Conservation (phyloP, 2,888 invertebrate species). For the Morpho achilles region DNA sequence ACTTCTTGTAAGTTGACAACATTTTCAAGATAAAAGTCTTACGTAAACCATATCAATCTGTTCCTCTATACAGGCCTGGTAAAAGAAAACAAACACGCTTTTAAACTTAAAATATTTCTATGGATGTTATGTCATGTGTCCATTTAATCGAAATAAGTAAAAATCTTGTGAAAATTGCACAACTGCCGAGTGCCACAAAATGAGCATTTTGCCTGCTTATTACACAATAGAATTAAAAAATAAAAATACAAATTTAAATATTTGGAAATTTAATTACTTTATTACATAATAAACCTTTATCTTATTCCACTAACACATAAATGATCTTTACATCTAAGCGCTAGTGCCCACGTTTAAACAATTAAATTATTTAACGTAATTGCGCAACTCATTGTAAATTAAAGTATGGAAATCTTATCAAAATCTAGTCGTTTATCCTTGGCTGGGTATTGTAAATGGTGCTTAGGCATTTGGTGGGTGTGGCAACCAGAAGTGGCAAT, state of each 20-base stretch:
- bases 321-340: constrained; percentile 8
- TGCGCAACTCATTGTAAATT: constrained; percentile 9
- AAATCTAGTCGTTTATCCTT: constrained; percentile 26
- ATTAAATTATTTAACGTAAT: constrained; percentile 11
- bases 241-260: not conserved
- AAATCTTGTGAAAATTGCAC: too few species aligned
- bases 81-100: too few species aligned
- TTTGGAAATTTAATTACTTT: not conserved
- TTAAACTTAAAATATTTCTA: too few species aligned
- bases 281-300: constrained; percentile 6
- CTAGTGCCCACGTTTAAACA: constrained; percentile 5
- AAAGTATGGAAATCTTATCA: constrained; percentile 23
- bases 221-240: too few species aligned
- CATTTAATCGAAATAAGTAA: too few species aligned
- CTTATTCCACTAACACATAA: constrained; percentile 4
- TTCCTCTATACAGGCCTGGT: too few species aligned
- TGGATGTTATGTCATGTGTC: too few species aligned
- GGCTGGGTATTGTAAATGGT: constrained; percentile 22
- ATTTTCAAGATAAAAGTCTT: too few species aligned
- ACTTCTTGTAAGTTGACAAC: too few species aligned
- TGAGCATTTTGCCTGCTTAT: too few species aligned
- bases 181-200: too few species aligned
- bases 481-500: constrained; percentile 22
- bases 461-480: constrained; percentile 24
- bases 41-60: too few species aligned